These are phyloP conservation scores for Atherix ibis DNA, from an alignment of 2,888 invertebrate genomes.

Conservation along the genomic window DNA sequence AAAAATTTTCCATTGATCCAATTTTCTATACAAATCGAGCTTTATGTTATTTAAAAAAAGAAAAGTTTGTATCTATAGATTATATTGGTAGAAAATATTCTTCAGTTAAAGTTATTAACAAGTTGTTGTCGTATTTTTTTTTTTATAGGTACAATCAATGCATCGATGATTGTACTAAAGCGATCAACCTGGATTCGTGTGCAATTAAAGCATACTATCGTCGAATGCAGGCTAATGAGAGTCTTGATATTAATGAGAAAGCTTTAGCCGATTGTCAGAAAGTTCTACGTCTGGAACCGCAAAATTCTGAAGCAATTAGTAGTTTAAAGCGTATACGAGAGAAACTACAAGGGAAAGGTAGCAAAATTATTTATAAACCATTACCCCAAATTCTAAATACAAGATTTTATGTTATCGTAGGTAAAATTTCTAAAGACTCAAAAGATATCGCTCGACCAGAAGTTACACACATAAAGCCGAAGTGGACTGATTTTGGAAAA, in stretches of 20 bases:
- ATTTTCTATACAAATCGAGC: constrained; percentile 78
- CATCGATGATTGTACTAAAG: constrained; percentile 58
- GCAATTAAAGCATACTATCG: constrained; percentile 77
- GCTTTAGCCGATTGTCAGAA: constrained; percentile 56
- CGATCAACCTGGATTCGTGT: constrained; percentile 57
- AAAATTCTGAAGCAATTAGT: constrained; percentile 50
- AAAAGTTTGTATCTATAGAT: too few species aligned
- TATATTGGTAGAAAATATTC: too few species aligned
- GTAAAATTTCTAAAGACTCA: too few species aligned
- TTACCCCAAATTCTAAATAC: too few species aligned
- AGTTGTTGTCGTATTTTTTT: background rate
- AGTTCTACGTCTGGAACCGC: constrained; percentile 61
- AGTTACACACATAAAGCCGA: constrained; percentile 6
- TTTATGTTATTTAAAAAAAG: constrained; percentile 66
- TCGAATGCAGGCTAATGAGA: constrained; percentile 59
- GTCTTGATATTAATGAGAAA: constrained; percentile 49
- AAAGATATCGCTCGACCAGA: background rate
- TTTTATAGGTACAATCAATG: constrained; percentile 19
- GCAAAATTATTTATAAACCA: background rate
- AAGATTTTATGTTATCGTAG: background rate
- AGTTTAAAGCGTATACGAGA: constrained; percentile 26
- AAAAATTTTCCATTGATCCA: constrained; percentile 59
- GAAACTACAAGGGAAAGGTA: constrained; percentile 22
- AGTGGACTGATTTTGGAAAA: constrained; percentile 8
- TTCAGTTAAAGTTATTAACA: constrained; percentile 3